These are phyloP conservation scores for Halichoeres trimaculatus DNA, from an alignment of 2,113 vertebrate species.

Conservation along the genomic window DNA sequence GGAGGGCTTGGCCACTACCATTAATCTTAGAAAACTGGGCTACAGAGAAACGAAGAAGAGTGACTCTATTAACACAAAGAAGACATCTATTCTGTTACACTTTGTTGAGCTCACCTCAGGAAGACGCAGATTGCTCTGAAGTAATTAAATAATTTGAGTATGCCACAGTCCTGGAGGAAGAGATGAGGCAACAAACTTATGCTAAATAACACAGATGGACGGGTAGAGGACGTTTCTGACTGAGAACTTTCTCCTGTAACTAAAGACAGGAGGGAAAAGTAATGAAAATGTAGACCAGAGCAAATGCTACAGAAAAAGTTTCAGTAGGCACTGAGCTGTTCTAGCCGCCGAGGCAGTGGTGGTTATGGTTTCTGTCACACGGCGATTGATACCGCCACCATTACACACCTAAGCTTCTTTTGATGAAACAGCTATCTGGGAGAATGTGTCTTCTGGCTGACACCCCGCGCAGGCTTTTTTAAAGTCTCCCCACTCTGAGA, in stretches of 20 bases:
- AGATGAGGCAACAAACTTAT: constrained; percentile 32
- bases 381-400: constrained; percentile 50
- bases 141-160: constrained; percentile 52
- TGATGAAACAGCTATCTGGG: constrained; percentile 58
- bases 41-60: constrained; percentile 48
- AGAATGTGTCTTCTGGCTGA: constrained; percentile 44
- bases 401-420: constrained; percentile 59
- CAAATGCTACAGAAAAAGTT: constrained; percentile 39
- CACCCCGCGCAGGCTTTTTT: constrained; percentile 7
- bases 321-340: constrained; percentile 37
- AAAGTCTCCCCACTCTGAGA: constrained; percentile 16
- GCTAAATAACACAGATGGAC: constrained; percentile 20
- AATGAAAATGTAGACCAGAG: constrained; percentile 30
- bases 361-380: constrained; percentile 37
- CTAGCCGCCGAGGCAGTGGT: constrained; percentile 25
- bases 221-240: constrained; percentile 17
- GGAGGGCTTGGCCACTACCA: constrained; percentile 65
- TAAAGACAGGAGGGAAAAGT: constrained; percentile 18
- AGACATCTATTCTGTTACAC: constrained; percentile 63
- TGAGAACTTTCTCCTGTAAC: constrained; percentile 20
- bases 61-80: constrained; percentile 73
- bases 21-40: constrained; percentile 72
- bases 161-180: constrained; percentile 30
- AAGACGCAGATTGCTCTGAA: constrained; percentile 52
- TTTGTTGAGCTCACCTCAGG: constrained; percentile 58